phyloP scores from a whole-genome alignment of 2,888 invertebrate genomes.

The Cosmia pyralina region DNA sequence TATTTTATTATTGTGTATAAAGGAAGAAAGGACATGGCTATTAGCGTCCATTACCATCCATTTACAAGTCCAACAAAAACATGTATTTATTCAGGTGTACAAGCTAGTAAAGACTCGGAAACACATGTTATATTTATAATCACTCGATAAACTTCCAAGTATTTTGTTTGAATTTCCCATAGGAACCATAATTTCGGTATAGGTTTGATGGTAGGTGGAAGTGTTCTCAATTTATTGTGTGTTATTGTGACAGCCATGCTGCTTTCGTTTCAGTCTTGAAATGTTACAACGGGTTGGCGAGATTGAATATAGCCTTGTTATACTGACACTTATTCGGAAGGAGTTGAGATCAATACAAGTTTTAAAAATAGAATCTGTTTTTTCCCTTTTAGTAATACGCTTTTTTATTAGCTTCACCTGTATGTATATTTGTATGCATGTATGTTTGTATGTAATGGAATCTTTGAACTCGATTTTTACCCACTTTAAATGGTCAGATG shows the following conservation, averaged over 20 bases:
- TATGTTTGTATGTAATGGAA: too few relatives aligned
- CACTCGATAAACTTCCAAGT: constrained; percentile 36
- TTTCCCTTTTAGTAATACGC: too few relatives aligned
- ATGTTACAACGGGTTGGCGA: background rate
- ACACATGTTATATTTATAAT: constrained; percentile 32
- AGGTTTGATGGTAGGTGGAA: constrained; percentile 15
- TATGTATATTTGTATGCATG: too few relatives aligned
- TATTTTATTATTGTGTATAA: constrained; percentile 10
- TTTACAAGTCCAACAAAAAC: constrained; percentile 14
- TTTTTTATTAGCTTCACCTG: too few relatives aligned
- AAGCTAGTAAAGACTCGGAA: constrained; percentile 3
- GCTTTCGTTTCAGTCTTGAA: background rate
- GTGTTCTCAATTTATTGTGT: constrained; percentile 11
- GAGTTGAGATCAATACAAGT: background rate
- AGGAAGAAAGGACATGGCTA: constrained; percentile 11
- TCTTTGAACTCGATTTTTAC: too few relatives aligned
- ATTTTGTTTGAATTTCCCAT: constrained; percentile 37
- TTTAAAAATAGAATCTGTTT: background rate
- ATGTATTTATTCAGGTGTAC: constrained; percentile 15
- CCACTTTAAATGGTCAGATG: too few relatives aligned
- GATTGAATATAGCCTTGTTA: background rate
- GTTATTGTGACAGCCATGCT: background rate
- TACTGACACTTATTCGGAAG: background rate
- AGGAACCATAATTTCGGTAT: constrained; percentile 28
- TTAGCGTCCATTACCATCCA: constrained; percentile 29